Base-by-base conservation (phyloP, 2,113 vertebrate genomes). In the Xerus inauris region DNA sequence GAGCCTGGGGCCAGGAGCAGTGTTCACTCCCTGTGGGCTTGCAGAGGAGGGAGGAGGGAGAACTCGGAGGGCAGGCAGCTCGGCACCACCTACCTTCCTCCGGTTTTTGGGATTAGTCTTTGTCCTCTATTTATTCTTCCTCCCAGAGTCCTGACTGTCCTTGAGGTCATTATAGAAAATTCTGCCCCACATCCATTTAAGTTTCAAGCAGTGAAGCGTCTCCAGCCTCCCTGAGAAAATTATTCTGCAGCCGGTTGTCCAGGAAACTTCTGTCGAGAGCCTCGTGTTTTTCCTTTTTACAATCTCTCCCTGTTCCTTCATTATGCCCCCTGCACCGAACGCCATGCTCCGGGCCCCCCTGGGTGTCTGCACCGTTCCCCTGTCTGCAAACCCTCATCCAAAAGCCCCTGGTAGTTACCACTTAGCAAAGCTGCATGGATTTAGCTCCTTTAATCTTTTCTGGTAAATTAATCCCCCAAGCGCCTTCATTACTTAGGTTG, bases 401-500 rank as follows among this genome's bases (percentile, higher is more conserved):
- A 89, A 89, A 93, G 91, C 94, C 91, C 85, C 71, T 76, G 71
- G 81, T 94, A 47, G 87, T 64, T 17, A 22, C 84, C 97, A 95
- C 93, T 96, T 95, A 97, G 97, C 93, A 93, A 83, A 97, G 97
- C 97, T 92, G 97, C 87, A 62, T 94, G 94, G 97, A 96, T 97
- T 98, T 98, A 97, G 93, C 95, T 89, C 94, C 97, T 98, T 97
- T 97, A 98, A 98, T 98, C 97, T 98, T 96, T 94, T 97, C 97
- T 97, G 97, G 94, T 98, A 97, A 97, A 97, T 97, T 97, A 98
- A 97, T 97, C 97, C 97, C 97, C 97, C 96, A 92, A 97, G 97
- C 96, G 51, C 97, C 97, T 97, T 97, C 97, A 90, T 97, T 96
- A 97, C 97, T 96, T 96, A 89, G 1, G 87, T 94, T 95, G 96